Evolutionary conservation across 2,888 invertebrate species (phyloP).

Genomic region (Sialis lutaria): DNA sequence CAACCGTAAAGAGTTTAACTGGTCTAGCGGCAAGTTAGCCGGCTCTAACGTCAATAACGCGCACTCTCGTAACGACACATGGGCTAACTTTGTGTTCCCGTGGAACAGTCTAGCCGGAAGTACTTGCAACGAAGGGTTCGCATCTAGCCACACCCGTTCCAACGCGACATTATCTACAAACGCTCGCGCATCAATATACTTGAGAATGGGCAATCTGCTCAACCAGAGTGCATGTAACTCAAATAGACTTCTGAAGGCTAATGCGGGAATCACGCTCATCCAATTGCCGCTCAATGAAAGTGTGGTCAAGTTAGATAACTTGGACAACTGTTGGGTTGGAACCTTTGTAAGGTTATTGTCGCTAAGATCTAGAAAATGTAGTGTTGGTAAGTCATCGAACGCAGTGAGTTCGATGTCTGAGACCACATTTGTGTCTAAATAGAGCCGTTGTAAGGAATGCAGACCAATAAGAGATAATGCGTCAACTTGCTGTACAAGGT

Average conservation of each 20-base stretch:
- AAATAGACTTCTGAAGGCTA: conserved; percentile 71
- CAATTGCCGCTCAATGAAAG: conserved; percentile 67
- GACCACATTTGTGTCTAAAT: conserved; percentile 61
- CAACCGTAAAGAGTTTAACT: conserved; percentile 52
- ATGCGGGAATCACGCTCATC: conserved; percentile 50
- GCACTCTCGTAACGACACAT: conserved; percentile 61
- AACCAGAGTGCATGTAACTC: conserved; percentile 59
- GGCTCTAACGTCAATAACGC: conserved; percentile 58
- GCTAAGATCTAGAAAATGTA: conserved; percentile 58
- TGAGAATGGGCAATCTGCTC: conserved; percentile 46
- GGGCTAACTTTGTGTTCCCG: conserved; percentile 60
- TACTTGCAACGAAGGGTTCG: conserved; percentile 52
- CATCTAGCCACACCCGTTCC: conserved; percentile 60
- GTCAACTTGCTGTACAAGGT: conserved; percentile 55
- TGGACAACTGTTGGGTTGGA: conserved; percentile 58
- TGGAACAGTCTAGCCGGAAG: conserved; percentile 72
- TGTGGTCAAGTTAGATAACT: conserved; percentile 56
- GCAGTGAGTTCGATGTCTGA: conserved; percentile 50
- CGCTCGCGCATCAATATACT: conserved; percentile 55
- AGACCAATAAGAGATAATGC: conserved; percentile 56
- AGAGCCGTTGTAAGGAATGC: conserved; percentile 49
- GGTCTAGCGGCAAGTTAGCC: conserved; percentile 67
- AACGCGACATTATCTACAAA: conserved; percentile 74
- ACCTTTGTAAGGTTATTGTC: conserved; percentile 67
- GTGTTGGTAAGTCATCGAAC: conserved; percentile 53